Evolutionary conservation across 2,113 vertebrate genomes (phyloP).

Genomic region (Taurulus bubalis): DNA sequence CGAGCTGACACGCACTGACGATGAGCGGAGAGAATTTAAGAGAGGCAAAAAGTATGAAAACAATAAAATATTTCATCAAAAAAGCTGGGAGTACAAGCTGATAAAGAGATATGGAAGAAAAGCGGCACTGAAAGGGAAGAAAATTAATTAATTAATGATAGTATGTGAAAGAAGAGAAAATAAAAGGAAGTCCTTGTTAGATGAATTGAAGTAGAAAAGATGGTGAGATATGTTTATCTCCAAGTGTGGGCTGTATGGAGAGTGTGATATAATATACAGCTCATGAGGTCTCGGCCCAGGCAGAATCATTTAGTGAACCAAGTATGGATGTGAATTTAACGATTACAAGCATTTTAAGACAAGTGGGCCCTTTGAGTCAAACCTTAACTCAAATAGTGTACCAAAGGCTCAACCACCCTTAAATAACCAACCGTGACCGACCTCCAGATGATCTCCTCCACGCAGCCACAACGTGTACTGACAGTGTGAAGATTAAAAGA

Average conservation of each 20-base stretch:
- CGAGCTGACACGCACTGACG: background rate
- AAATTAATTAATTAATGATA: slow-evolving; percentile 45
- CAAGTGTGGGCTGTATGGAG: slow-evolving; percentile 26
- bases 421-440: background rate
- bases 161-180: slow-evolving; percentile 33
- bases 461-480: slow-evolving; percentile 35
- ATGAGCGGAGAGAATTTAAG: background rate
- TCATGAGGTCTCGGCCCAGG: background rate
- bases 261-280: background rate
- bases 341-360: background rate
- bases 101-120: slow-evolving; percentile 44
- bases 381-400: background rate
- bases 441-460: slow-evolving; percentile 39
- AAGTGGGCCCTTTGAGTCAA: background rate
- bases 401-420: background rate
- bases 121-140: slow-evolving; percentile 54
- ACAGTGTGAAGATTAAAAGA: background rate
- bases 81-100: slow-evolving; percentile 33
- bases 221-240: slow-evolving; percentile 31
- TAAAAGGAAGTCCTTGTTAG: slow-evolving; percentile 43
- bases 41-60: background rate
- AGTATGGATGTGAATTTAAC: background rate
- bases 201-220: slow-evolving; percentile 31
- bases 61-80: background rate
- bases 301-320: background rate